Percentiles rank a stretch among this genome's conserved stretches.
Evolutionary conservation across 2,888 invertebrate genomes (phyloP).

Genomic region (Conistra vaccinii): DNA sequence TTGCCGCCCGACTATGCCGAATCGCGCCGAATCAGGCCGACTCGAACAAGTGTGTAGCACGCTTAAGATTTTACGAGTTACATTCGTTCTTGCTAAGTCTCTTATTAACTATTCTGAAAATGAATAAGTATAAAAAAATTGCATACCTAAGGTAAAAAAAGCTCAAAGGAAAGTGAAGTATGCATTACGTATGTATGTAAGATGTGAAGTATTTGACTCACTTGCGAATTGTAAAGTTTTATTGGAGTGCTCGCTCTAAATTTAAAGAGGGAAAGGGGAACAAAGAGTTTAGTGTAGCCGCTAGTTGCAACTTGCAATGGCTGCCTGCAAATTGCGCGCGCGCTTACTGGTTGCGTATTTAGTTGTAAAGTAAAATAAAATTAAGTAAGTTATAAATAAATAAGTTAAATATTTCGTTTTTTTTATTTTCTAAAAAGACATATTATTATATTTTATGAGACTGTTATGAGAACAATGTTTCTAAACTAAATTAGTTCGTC

Average conservation of each 20-base stretch:
- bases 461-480: no score
- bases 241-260: constrained; percentile 50
- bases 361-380: no score
- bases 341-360: constrained; percentile 17
- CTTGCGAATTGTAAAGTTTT: constrained; percentile 55
- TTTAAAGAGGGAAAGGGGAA: constrained; percentile 46
- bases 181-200: constrained; percentile 30
- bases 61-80: not conserved
- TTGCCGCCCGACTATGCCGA: not conserved
- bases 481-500: no score
- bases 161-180: constrained; percentile 44
- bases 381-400: no score
- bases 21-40: not conserved
- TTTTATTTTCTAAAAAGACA: no score
- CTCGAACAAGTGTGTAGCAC: not conserved
- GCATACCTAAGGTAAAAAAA: constrained; percentile 1
- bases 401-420: no score
- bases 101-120: constrained; percentile 6
- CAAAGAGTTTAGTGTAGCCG: constrained; percentile 45
- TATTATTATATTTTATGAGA: no score
- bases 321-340: constrained; percentile 10
- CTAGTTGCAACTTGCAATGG: constrained; percentile 34
- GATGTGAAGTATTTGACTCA: constrained; percentile 43
- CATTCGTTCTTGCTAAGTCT: not conserved
- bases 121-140: constrained; percentile 8